phyloP scores from a whole-genome alignment of 2,888 invertebrate genomes.

The Acleris cristana region DNA sequence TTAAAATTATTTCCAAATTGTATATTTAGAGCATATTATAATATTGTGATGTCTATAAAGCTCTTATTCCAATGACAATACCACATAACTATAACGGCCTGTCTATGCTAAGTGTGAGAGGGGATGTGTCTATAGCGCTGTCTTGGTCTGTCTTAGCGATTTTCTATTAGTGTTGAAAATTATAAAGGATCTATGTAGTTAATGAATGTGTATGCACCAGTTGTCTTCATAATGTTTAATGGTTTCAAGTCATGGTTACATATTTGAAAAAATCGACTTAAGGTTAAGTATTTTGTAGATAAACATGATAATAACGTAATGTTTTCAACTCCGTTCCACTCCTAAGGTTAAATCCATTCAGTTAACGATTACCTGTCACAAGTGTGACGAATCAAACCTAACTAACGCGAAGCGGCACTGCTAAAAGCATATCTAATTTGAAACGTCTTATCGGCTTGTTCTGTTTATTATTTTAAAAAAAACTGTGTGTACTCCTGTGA shows the following conservation, averaged over 20 bases:
- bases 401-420: too few relatives aligned
- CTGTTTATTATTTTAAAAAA: too few relatives aligned
- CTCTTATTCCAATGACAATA: conserved; percentile 72
- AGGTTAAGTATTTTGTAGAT: too few relatives aligned
- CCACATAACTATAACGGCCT: conserved; percentile 47
- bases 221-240: conserved; percentile 15
- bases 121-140: conserved; percentile 25
- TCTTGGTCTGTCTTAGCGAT: conserved; percentile 39
- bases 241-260: conserved; percentile 17
- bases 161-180: conserved; percentile 20
- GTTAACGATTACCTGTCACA: too few relatives aligned
- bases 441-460: too few relatives aligned
- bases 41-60: conserved; percentile 49
- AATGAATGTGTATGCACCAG: conserved; percentile 24
- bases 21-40: conserved; percentile 40
- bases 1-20: conserved; percentile 40
- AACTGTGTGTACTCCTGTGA: too few relatives aligned
- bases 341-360: too few relatives aligned
- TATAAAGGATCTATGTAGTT: conserved; percentile 26
- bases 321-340: too few relatives aligned
- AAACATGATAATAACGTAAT: too few relatives aligned
- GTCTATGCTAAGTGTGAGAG: conserved; percentile 39
- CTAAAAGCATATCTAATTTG: too few relatives aligned
- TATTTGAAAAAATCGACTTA: background rate
- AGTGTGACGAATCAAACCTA: too few relatives aligned